phyloP scores from a whole-genome alignment of 1,140 invertebrate species.

The Drosophila repleta region DNA sequence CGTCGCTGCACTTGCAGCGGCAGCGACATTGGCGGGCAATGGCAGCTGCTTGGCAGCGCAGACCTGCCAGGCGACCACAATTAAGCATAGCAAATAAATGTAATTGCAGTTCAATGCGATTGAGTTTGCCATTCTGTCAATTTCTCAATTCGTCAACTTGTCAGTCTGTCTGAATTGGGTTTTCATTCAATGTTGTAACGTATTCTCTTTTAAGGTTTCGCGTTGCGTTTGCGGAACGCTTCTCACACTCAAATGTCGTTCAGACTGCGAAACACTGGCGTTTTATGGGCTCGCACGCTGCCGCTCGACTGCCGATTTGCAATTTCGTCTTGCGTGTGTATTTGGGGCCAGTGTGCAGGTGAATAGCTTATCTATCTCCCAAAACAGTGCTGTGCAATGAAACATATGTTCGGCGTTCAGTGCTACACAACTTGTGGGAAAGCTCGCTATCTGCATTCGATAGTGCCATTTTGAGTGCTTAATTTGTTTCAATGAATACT shows the following conservation, averaged over 20 bases:
- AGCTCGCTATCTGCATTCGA: neutral
- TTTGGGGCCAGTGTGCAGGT: conserved; percentile 20
- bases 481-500: neutral
- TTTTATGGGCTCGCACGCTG: conserved; percentile 53
- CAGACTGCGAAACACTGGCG: conserved; percentile 14
- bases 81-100: conserved; percentile 40
- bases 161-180: neutral
- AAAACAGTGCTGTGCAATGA: conserved; percentile 29
- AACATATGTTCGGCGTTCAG: conserved; percentile 24
- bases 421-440: neutral
- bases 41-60: conserved; percentile 57
- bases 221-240: conserved; percentile 30
- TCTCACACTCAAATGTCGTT: conserved; percentile 35
- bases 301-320: conserved; percentile 25
- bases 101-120: conserved; percentile 32
- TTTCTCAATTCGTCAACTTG: neutral
- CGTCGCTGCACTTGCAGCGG: conserved; percentile 27
- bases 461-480: neutral
- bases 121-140: conserved; percentile 28
- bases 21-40: conserved; percentile 46
- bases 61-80: conserved; percentile 47
- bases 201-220: conserved; percentile 45
- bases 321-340: conserved; percentile 3
- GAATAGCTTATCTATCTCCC: conserved; percentile 20
- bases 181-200: conserved; percentile 26